Evolutionary conservation across 2,113 vertebrate genomes (phyloP).

Genomic region (Sinocyclocheilus grahami): DNA sequence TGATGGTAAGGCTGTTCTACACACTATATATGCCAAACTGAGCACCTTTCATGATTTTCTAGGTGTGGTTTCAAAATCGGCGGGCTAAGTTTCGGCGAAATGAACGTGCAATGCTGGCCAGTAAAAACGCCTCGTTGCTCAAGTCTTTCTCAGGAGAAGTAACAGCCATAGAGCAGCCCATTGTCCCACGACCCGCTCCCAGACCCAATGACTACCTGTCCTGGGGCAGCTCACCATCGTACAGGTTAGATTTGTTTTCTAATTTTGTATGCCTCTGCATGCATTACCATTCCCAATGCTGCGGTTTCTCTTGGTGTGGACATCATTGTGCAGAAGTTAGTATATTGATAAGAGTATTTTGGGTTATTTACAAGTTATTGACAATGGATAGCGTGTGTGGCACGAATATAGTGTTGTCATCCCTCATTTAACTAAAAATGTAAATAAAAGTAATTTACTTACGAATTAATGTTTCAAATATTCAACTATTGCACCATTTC

Average conservation of each 20-base stretch:
- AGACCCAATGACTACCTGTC: constrained; percentile 87
- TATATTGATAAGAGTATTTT: not conserved
- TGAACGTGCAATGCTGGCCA: constrained; percentile 87
- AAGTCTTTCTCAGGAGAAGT: constrained; percentile 88
- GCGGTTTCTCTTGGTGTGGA: not conserved
- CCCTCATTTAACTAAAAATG: not conserved
- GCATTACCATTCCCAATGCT: not conserved
- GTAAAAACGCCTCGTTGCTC: constrained; percentile 86
- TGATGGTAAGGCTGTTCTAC: not conserved
- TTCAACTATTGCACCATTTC: not conserved
- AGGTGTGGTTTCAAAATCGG: constrained; percentile 93
- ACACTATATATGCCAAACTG: not conserved
- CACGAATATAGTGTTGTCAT: not conserved
- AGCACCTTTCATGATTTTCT: constrained; percentile 37
- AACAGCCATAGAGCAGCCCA: constrained; percentile 86
- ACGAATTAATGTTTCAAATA: not conserved
- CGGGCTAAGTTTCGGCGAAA: constrained; percentile 89
- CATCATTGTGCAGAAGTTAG: not conserved
- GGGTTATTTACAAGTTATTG: not conserved
- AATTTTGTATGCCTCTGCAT: not conserved
- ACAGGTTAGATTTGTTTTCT: constrained; percentile 76
- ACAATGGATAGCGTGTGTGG: not conserved
- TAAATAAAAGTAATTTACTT: not conserved
- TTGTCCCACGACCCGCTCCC: constrained; percentile 85
- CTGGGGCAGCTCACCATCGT: constrained; percentile 85